A percentile compares a stretch with the other conserved stretches of the same genome.
These are phyloP conservation scores for Lithophane ornitopus DNA, from an alignment of 2,888 invertebrate genomes.

Conservation along the genomic window DNA sequence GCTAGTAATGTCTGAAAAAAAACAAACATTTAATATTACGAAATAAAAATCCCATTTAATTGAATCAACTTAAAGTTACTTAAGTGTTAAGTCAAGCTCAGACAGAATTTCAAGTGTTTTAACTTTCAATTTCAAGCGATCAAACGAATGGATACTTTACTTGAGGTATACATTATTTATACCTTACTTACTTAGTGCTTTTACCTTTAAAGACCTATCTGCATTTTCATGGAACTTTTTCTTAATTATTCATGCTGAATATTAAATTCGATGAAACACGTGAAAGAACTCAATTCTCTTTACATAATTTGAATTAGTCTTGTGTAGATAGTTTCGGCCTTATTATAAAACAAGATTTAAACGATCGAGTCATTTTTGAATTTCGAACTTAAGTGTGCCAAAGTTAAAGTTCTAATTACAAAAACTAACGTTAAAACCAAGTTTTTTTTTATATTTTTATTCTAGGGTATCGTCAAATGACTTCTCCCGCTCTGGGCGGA, in stretches of 20 bases:
- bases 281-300: slow-evolving; percentile 4
- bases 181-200: slow-evolving; percentile 39
- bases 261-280: slow-evolving; percentile 3
- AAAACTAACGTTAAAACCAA: not conserved
- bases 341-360: not conserved
- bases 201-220: slow-evolving; percentile 35
- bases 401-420: no score
- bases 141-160: slow-evolving; percentile 53
- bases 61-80: slow-evolving; percentile 36
- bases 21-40: slow-evolving; percentile 1
- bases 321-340: not conserved
- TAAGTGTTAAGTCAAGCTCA: slow-evolving; percentile 54
- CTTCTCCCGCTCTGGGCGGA: no score
- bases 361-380: not conserved
- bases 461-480: no score
- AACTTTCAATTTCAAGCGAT: slow-evolving; percentile 58
- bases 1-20: not conserved
- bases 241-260: slow-evolving; percentile 36
- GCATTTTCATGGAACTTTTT: slow-evolving; percentile 32
- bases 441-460: no score
- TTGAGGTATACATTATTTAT: slow-evolving; percentile 57
- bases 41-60: slow-evolving; percentile 36
- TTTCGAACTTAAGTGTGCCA: not conserved
- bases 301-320: slow-evolving; percentile 11
- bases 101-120: slow-evolving; percentile 61